These are phyloP conservation scores for Gnathonemus echidnorhynchus DNA, from an alignment of 2,113 vertebrate genomes.

Conservation along the genomic window DNA sequence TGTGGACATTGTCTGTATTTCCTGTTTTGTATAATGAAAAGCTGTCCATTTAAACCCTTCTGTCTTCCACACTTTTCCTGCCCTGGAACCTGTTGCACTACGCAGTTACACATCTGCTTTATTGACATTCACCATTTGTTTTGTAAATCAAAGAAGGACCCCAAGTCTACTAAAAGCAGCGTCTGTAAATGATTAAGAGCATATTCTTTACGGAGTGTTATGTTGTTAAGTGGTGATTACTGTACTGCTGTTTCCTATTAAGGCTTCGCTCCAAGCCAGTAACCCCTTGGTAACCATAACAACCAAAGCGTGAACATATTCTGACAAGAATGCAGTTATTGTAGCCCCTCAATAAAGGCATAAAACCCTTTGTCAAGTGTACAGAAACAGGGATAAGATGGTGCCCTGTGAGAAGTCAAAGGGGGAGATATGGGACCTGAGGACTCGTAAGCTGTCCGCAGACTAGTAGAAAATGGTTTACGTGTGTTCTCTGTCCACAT, in stretches of 20 bases:
- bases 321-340: neutral
- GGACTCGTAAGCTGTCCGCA: neutral
- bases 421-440: neutral
- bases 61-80: neutral
- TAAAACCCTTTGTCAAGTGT: neutral
- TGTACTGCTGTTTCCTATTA: constrained; percentile 1
- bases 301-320: neutral
- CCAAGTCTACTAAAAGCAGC: neutral
- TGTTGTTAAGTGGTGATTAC: constrained; percentile 1
- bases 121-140: neutral
- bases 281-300: constrained; percentile 7
- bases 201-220: constrained; percentile 10
- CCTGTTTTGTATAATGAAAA: neutral
- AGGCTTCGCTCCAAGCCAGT: neutral
- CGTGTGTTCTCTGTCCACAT: neutral
- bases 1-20: neutral
- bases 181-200: constrained; percentile 6
- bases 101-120: neutral
- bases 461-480: neutral
- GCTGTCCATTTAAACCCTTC: neutral
- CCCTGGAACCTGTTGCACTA: neutral
- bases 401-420: neutral
- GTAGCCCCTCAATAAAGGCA: neutral
- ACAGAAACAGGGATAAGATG: neutral
- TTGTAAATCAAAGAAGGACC: neutral